A percentile compares a stretch with the other conserved stretches of the same genome.
phyloP scores from a whole-genome alignment of 2,113 vertebrate species.

The Galemys pyrenaicus region DNA sequence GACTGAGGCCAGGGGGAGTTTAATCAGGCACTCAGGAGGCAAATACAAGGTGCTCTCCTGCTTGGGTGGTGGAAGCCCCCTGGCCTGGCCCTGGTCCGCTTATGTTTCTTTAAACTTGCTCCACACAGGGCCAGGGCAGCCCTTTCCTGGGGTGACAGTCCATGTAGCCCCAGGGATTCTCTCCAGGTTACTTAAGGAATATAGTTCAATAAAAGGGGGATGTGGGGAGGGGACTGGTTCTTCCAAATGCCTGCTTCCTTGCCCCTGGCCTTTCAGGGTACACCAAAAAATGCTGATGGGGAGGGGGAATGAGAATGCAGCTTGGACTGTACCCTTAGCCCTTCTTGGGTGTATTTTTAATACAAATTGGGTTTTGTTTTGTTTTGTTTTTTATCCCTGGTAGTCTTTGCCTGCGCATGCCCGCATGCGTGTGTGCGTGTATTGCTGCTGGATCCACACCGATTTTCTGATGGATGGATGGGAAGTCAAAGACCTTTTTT shows the following conservation, averaged over 20 bases:
- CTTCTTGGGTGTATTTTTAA: constrained; percentile 48
- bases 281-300: constrained; percentile 24
- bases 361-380: constrained; percentile 69
- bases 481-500: constrained; percentile 71
- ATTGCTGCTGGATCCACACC: constrained; percentile 70
- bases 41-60: neutral
- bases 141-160: constrained; percentile 31
- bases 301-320: neutral
- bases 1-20: neutral
- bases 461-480: constrained; percentile 83
- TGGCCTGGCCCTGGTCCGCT: neutral
- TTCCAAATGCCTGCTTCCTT: constrained; percentile 18
- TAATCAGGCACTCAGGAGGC: neutral
- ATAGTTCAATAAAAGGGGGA: constrained; percentile 31
- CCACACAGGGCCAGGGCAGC: neutral
- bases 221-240: neutral
- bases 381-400: constrained; percentile 57
- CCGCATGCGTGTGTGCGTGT: neutral
- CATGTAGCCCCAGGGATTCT: neutral
- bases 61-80: neutral
- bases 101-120: neutral
- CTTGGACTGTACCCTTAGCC: neutral
- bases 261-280: constrained; percentile 1
- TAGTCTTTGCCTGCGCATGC: neutral
- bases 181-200: constrained; percentile 28